Evolutionary conservation across 2,888 invertebrate species (phyloP).

Genomic region (Tiphia femorata): DNA sequence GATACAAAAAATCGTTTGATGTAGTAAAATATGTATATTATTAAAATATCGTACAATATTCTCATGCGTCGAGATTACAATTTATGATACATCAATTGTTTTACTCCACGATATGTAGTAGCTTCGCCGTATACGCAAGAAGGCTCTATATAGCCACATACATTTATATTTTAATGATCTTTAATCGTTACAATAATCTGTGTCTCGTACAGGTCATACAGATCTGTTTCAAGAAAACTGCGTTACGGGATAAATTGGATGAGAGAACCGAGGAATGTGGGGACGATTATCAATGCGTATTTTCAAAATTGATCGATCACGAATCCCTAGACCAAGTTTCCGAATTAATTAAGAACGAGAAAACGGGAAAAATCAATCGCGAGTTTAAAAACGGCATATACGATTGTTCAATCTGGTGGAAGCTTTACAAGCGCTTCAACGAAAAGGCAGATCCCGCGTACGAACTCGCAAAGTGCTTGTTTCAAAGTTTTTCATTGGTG

Average conservation of each 20-base stretch:
- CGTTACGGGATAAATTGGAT: slow-evolving; percentile 18
- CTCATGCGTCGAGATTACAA: no score
- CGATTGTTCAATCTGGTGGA: slow-evolving; percentile 28
- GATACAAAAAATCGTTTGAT: not conserved
- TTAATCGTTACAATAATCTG: no score
- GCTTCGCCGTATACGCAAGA: no score
- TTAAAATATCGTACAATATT: no score
- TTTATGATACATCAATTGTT: no score
- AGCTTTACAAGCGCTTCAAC: slow-evolving; percentile 22
- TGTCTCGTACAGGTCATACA: slow-evolving; percentile 16
- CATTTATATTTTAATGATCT: no score
- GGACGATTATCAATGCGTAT: slow-evolving; percentile 26
- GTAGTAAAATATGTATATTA: not conserved
- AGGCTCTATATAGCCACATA: no score
- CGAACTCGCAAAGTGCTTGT: slow-evolving; percentile 27
- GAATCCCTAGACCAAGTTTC: slow-evolving; percentile 20
- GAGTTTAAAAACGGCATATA: slow-evolving; percentile 21
- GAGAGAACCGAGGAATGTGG: slow-evolving; percentile 15
- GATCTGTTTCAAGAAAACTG: slow-evolving; percentile 27
- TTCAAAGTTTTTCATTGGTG: slow-evolving; percentile 27
- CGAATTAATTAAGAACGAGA: slow-evolving; percentile 21
- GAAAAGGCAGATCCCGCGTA: slow-evolving; percentile 16
- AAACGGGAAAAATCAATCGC: not conserved
- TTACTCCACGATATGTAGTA: no score
- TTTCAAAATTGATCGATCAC: slow-evolving; percentile 23